These are phyloP conservation scores for Gastrophryne carolinensis DNA, from an alignment of 2,797 vertebrate genomes.

Conservation along the genomic window DNA sequence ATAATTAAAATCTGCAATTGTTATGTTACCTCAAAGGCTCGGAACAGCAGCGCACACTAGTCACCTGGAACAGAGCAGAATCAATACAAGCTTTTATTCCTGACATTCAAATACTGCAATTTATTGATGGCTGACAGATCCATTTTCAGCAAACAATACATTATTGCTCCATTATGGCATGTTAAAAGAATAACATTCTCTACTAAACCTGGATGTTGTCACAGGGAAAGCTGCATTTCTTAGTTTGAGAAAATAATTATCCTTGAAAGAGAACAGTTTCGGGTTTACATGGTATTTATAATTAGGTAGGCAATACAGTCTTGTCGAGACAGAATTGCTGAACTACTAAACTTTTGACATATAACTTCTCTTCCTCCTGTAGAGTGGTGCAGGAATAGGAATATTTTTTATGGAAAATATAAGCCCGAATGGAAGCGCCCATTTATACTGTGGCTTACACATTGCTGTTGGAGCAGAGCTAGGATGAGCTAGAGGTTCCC, in stretches of 20 bases:
- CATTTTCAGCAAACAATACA: background rate
- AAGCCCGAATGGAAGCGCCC: no score
- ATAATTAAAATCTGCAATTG: background rate
- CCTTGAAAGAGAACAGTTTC: background rate
- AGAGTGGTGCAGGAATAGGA: no score
- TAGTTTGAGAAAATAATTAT: background rate
- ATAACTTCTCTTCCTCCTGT: no score
- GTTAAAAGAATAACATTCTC: background rate
- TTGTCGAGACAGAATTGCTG: conserved; percentile 19
- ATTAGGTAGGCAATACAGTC: background rate
- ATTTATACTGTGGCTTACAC: no score
- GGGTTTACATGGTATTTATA: background rate
- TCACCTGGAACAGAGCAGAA: background rate
- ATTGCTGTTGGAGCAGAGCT: no score
- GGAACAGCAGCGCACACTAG: background rate
- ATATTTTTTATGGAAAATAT: no score
- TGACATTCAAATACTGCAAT: conserved; percentile 10
- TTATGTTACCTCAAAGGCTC: background rate
- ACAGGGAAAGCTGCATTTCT: background rate
- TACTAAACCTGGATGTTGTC: background rate
- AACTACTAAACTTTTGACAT: no score
- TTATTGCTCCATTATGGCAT: background rate
- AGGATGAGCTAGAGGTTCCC: no score
- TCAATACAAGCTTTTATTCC: conserved; percentile 16
- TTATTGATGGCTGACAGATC: conserved; percentile 8